Conservation (phyloP, 2,113 vertebrate species). For the Pyxicephalus adspersus region DNA sequence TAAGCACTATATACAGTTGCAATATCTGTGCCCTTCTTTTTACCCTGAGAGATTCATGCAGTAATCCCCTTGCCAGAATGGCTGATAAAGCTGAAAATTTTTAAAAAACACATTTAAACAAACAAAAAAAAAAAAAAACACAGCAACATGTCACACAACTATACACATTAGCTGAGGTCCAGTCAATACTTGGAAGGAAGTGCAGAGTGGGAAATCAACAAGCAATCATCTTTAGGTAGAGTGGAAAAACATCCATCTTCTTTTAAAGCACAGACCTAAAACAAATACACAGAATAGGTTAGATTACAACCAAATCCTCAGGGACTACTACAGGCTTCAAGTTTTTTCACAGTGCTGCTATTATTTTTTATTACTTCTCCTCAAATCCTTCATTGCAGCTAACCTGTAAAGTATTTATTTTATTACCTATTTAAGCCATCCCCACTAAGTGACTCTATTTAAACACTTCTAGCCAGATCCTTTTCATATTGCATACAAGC, state of each 20-base stretch:
- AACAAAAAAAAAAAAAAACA: not conserved
- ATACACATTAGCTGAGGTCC: conserved; percentile 31
- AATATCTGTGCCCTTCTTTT: conserved; percentile 41
- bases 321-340: not conserved
- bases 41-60: conserved; percentile 57
- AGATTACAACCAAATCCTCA: not conserved
- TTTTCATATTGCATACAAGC: too few species aligned
- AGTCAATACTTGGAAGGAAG: conserved; percentile 20
- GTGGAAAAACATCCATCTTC: conserved; percentile 13
- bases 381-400: too few species aligned
- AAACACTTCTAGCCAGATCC: too few species aligned
- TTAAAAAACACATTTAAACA: not conserved
- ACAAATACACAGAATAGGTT: not conserved
- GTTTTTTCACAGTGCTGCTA: not conserved
- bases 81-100: conserved; percentile 29
- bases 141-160: not conserved
- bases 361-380: not conserved
- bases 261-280: conserved; percentile 13
- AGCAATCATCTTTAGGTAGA: conserved; percentile 14
- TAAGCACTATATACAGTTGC: conserved; percentile 39
- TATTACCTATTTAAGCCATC: too few species aligned
- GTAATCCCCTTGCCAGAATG: conserved; percentile 36
- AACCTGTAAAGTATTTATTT: too few species aligned
- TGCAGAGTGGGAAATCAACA: not conserved
- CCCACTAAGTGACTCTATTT: too few species aligned